Base-by-base conservation (phyloP, 2,888 invertebrate species). In the Panorpa germanica region DNA sequence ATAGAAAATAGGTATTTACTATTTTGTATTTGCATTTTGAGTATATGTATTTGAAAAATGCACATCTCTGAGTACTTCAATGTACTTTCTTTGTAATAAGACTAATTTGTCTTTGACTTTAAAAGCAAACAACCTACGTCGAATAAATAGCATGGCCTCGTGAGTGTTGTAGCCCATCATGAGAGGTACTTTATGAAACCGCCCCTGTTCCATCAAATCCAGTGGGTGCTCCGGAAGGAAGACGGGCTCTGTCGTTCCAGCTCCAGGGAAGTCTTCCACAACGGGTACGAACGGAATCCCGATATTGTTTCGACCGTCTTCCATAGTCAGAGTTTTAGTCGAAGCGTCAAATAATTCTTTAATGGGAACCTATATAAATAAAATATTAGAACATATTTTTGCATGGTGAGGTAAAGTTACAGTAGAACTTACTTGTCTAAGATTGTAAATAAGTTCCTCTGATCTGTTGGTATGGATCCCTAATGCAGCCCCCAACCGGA, bases 91-190 rank as follows among this genome's bases (percentile, higher is more conserved):
- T n/a, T n/a, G n/a, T n/a, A n/a, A n/a, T n/a, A n/a, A n/a, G n/a
- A n/a, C n/a, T n/a, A n/a, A n/a, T n/a, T n/a, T n/a, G n/a, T n/a
- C n/a, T n/a, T n/a, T n/a, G n/a, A n/a, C n/a, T 25, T 6, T 10
- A 12, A 14, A 19, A 10, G 10, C 24, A n/a, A n/a, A n/a, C n/a
- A n/a, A 35, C 57, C 59, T 43, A 68, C 67, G 55, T 54, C 63
- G 48, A 30, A 67, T 61, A n/a, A 68, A 54, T 18, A 68, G 56
- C 43, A 68, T 61, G n/a, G 70, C 70, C 40, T 72, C 72, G 38
- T 70, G 64, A 2, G 67, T 65, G 34, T 70, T 71, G 41, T 65
- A 64, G 1, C 72, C 72, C 1, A 65, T 62, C 37, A 73, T 57
- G 40, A 69, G 59, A 1, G 72, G 71, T 9, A 70, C 62, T 31